These are phyloP conservation scores for Melipona quadrifasciata DNA, from an alignment of 1,140 invertebrate genomes.

Conservation along the genomic window DNA sequence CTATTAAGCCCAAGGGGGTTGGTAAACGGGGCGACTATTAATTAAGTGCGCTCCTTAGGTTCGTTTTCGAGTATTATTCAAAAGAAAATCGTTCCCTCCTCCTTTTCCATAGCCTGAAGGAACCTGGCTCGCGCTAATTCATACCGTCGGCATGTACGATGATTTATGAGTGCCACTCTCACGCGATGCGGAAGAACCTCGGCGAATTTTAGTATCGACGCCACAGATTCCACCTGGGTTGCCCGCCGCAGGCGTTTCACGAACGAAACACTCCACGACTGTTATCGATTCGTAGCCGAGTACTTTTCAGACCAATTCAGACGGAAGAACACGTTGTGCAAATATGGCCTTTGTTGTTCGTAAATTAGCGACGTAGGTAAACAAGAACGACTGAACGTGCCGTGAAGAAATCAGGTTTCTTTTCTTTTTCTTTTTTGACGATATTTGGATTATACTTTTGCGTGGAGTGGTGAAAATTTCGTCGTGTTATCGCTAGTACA, in stretches of 20 bases:
- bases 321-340: not conserved
- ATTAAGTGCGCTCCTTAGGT: constrained; percentile 57
- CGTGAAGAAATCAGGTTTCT: not conserved
- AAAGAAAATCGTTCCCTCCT: constrained; percentile 21
- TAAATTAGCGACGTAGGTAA: not conserved
- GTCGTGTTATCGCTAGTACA: not conserved
- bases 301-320: not conserved
- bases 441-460: not conserved
- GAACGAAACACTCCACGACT: not conserved
- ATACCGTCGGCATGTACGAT: constrained; percentile 4
- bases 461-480: not conserved
- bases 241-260: not conserved
- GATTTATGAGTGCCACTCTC: constrained; percentile 37
- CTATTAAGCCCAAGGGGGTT: not conserved
- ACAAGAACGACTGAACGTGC: not conserved
- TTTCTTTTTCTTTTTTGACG: not conserved
- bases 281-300: not conserved
- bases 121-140: constrained; percentile 22
- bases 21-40: constrained; percentile 25
- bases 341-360: no score
- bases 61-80: not conserved
- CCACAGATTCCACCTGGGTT: not conserved
- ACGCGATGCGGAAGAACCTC: constrained; percentile 38
- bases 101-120: constrained; percentile 10
- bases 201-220: not conserved